Evolutionary conservation across 2,797 vertebrate species (phyloP), one percentile per base, ranked within the genome.

Genomic region (Masticophis lateralis): DNA sequence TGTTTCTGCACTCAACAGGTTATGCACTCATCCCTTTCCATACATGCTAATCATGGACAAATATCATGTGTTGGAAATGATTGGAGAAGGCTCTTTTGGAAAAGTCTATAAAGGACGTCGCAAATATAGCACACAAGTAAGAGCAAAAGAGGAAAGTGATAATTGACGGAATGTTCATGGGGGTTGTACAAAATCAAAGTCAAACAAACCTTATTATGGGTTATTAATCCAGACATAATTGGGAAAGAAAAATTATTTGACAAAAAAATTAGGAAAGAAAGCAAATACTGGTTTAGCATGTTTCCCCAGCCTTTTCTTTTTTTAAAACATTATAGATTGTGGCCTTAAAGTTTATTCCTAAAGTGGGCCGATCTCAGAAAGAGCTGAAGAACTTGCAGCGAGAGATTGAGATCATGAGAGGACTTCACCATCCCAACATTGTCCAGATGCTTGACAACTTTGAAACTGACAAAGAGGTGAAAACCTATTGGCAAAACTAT

Each of bases 261-360:
- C 20, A 25, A 22, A 83, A 28, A 47, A 83, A 25, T 11, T 47
- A 5, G 74, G 74, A 83, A 83, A 83, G 37, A 47, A 83, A 37
- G 20, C 74, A 83, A 47, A 47, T 83, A 43, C 1, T 83, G 37
- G 25, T 83, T 47, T 11, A 83, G 37, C 37, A 83, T 83, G 74
- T 27, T 60, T 27, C 37, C 12, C 63, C 16, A 10, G 27, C 10
- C 14, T 53, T 43, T 90, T n/a, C 51, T 74, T 12, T 86, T 86
- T 83, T 61, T 3, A n/a, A 92, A 2, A 53, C 93, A 90, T 91
- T 94, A 63, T 92, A 99, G 99, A 98, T 99, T 69, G 98, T 99
- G 92, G 99, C 99, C 57, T 97, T 99, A 86, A 99, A 99, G 96
- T 99, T 99, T 96, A 99, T 99, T 95, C 98, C 99, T 13, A 99